phyloP scores from a whole-genome alignment of 2,888 invertebrate species.

The Anaspis maculata region DNA sequence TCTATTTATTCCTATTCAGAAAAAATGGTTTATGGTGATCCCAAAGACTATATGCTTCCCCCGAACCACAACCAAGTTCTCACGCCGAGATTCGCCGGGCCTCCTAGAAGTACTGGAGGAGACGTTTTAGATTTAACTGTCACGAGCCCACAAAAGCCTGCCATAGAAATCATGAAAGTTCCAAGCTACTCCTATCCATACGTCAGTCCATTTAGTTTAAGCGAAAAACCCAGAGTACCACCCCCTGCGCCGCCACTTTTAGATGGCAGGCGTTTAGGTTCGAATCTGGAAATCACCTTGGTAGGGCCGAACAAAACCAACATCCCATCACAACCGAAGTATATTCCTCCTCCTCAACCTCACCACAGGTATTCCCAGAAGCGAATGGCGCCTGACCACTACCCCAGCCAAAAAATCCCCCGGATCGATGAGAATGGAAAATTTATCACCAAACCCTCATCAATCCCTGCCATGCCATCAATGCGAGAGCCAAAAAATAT shows the following conservation, averaged over 20 bases:
- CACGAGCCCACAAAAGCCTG: conserved; percentile 42
- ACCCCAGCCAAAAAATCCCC: conserved; percentile 44
- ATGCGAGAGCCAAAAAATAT: conserved; percentile 3
- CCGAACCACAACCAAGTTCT: conserved; percentile 33
- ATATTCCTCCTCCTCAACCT: neutral
- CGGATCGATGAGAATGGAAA: conserved; percentile 36
- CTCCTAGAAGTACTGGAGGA: conserved; percentile 39
- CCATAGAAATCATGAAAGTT: conserved; percentile 54
- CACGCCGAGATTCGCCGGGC: conserved; percentile 37
- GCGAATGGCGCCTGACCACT: conserved; percentile 49
- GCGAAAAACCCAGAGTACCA: conserved; percentile 24
- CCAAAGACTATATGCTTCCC: conserved; percentile 49
- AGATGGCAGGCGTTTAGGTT: conserved; percentile 47
- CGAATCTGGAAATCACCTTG: conserved; percentile 64
- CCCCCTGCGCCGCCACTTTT: conserved; percentile 33
- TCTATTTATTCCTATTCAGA: conserved; percentile 58
- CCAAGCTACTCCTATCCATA: conserved; percentile 27
- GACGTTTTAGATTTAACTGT: conserved; percentile 60
- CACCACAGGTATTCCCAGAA: conserved; percentile 38
- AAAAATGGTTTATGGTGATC: conserved; percentile 63
- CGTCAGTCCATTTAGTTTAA: too few species aligned
- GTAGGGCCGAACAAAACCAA: conserved; percentile 35
- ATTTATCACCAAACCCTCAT: too few species aligned
- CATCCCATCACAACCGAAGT: neutral
- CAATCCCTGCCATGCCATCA: conserved; percentile 4